phyloP scores from a whole-genome alignment of 2,888 invertebrate genomes.

The Myopa testacea region DNA sequence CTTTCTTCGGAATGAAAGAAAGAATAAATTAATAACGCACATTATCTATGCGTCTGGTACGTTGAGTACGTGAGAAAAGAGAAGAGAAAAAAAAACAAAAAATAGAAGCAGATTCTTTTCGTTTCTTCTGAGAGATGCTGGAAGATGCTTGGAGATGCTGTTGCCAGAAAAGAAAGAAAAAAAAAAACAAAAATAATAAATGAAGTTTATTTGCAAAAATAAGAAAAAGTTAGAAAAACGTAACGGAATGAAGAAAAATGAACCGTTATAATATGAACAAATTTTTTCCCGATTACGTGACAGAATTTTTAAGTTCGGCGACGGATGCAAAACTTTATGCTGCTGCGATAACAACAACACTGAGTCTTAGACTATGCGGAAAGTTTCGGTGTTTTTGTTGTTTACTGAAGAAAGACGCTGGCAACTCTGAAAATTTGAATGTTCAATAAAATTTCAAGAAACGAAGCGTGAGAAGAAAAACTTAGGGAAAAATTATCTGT shows the following conservation, averaged over 20 bases:
- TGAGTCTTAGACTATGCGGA: too few relatives aligned
- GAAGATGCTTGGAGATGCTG: neutral
- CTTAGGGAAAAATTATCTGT: too few relatives aligned
- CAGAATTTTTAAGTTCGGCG: conserved; percentile 41
- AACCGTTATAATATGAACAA: conserved; percentile 55
- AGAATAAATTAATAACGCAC: conserved; percentile 37
- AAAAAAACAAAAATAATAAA: conserved; percentile 26
- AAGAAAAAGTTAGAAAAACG: conserved; percentile 12
- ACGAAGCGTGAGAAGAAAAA: too few relatives aligned
- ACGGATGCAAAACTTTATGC: neutral
- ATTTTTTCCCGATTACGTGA: conserved; percentile 56
- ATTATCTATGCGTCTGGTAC: conserved; percentile 39
- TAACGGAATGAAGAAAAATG: neutral
- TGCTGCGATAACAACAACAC: neutral
- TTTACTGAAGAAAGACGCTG: too few relatives aligned
- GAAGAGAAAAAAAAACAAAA: conserved; percentile 21
- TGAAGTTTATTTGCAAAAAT: neutral
- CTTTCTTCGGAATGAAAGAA: neutral
- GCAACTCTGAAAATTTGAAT: too few relatives aligned
- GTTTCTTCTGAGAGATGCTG: too few relatives aligned
- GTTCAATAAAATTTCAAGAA: too few relatives aligned
- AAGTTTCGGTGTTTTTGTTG: too few relatives aligned
- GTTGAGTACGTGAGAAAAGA: conserved; percentile 35
- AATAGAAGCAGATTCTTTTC: too few relatives aligned
- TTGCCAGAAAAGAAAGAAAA: conserved; percentile 12